Evolutionary conservation across 2,797 vertebrate species (phyloP), one percentile per base, ranked within the genome.

Genomic region (Margarornis squamiger): DNA sequence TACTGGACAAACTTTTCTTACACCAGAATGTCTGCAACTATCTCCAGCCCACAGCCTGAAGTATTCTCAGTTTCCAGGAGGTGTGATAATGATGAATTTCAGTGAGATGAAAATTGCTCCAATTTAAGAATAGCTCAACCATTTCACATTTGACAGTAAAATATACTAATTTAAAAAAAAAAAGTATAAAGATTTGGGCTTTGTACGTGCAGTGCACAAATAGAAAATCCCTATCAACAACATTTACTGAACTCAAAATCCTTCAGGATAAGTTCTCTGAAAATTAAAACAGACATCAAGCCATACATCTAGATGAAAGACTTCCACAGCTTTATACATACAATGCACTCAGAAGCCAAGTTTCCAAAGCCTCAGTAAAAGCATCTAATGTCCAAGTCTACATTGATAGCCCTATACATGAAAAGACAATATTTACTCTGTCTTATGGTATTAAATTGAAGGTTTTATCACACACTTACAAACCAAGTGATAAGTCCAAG

Each of bases 261-360:
- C 83, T 96, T 61, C 77, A 87, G 84, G 54, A 76, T 65, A 82
- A 93, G 32, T 29, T 48, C 22, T 73, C 72, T 71, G 49, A 94
- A 87, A 93, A 85, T 91, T 92, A 92, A 94, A 86, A 55, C 19
- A 87, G 61, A 80, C 58, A 72, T 85, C 58, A 86, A 20, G 32
- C 46, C 68, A 58, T 45, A 54, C 26, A 75, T 80, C 54, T 74
- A 63, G 49, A 82, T 90, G 68, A 85, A 96, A 93, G 68, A 39
- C 46, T 92, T 91, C 4, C 61, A 85, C 51, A 70, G 27, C 43
- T 88, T 92, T 77, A 58, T 29, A 57, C 61, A 49, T 39, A 52
- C 57, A 73, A 14, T 46, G 39, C 19, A 55, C 39, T 70, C 71
- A 77, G 71, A 92, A 90, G 38, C 34, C 26, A 82, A 54, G n/a